Conservation (phyloP, 2,888 invertebrate species). For the Xanthia togata region DNA sequence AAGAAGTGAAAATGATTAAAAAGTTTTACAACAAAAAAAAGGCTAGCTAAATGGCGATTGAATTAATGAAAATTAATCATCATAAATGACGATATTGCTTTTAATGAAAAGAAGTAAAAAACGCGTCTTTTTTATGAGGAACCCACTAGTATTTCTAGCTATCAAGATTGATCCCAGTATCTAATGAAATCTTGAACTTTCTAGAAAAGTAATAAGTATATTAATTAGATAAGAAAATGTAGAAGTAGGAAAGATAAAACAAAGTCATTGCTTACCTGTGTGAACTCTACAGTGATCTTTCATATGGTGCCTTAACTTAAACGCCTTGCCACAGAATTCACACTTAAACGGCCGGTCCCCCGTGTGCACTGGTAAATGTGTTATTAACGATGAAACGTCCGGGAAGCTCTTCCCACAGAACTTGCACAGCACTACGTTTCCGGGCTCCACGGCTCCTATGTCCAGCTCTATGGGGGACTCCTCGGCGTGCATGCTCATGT, state of each 20-base stretch:
- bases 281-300: conserved; percentile 98
- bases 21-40: background rate
- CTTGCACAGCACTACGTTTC: conserved; percentile 96
- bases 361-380: conserved; percentile 96
- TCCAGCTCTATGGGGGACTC: conserved; percentile 91
- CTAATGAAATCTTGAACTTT: conserved; percentile 3
- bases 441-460: conserved; percentile 91
- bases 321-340: conserved; percentile 98
- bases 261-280: conserved; percentile 91
- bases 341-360: conserved; percentile 98
- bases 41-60: background rate
- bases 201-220: background rate
- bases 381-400: conserved; percentile 96
- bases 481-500: conserved; percentile 88
- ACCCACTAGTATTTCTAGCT: background rate
- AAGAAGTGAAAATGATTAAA: background rate
- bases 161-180: background rate
- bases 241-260: background rate
- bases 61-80: background rate
- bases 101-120: background rate
- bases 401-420: conserved; percentile 98
- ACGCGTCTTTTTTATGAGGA: background rate
- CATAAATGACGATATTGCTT: background rate
- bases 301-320: conserved; percentile 98
- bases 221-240: background rate